Evolutionary conservation across 2,113 vertebrate species (phyloP).

Genomic region (Osmerus eperlanus): DNA sequence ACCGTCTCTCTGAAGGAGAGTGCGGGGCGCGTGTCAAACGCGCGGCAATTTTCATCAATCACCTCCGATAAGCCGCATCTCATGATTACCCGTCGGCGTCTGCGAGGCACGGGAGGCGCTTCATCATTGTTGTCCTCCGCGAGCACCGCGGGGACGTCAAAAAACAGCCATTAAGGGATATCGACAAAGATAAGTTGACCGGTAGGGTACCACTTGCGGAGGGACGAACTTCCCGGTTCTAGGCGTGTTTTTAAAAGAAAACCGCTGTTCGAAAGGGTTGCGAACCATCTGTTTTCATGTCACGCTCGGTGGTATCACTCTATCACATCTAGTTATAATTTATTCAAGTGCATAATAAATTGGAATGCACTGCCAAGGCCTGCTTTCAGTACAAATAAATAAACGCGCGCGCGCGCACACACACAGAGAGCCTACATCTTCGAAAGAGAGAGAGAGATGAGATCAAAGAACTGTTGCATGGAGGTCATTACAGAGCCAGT

Average conservation of each 20-base stretch:
- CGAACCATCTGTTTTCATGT: background rate
- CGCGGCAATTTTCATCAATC: slow-evolving; percentile 2
- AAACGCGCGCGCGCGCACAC: background rate
- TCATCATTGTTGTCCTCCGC: background rate
- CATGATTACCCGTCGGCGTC: background rate
- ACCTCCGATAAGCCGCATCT: background rate
- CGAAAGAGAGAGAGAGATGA: background rate
- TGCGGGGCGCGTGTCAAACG: background rate
- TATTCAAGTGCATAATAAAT: slow-evolving; percentile 14
- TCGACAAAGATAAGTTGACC: too few relatives aligned
- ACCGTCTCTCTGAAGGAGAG: background rate
- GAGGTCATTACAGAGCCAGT: background rate
- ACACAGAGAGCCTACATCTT: background rate
- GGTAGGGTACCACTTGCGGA: too few relatives aligned
- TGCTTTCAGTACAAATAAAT: background rate
- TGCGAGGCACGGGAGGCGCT: background rate
- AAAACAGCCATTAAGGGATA: too few relatives aligned
- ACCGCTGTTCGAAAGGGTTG: background rate
- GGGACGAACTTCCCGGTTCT: too few relatives aligned
- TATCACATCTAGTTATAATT: background rate
- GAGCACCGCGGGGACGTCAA: too few relatives aligned
- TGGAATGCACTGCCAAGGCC: background rate
- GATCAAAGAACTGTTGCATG: background rate
- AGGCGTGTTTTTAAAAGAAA: too few relatives aligned
- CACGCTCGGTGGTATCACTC: background rate